These are phyloP conservation scores for Patella caerulea DNA, from an alignment of 2,888 invertebrate species.

Conservation along the genomic window DNA sequence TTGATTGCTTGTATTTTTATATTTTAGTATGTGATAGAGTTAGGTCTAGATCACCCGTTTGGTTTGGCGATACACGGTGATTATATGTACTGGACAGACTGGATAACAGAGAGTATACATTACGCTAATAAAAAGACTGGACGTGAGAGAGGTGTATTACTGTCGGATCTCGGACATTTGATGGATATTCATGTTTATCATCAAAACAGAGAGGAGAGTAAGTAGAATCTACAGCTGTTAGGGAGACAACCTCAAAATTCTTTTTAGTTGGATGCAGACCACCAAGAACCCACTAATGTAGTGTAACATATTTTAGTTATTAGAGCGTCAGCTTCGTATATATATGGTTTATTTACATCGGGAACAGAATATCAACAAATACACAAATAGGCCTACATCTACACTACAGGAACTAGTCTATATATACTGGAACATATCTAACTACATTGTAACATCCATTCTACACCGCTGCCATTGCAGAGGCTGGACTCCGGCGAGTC, in stretches of 20 bases:
- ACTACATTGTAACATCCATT: too few species aligned
- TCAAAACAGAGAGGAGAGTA: constrained; percentile 69
- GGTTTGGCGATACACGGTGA: constrained; percentile 91
- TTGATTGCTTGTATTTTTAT: too few species aligned
- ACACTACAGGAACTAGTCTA: too few species aligned
- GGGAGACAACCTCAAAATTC: background rate
- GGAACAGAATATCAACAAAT: too few species aligned
- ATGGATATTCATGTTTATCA: constrained; percentile 85
- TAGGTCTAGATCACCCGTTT: constrained; percentile 90
- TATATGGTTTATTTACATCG: too few species aligned
- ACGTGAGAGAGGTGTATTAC: constrained; percentile 74
- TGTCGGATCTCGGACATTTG: constrained; percentile 86
- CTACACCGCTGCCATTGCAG: too few species aligned
- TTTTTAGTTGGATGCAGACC: background rate
- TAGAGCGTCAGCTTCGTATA: too few species aligned
- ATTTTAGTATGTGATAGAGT: constrained; percentile 68
- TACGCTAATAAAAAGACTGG: constrained; percentile 77
- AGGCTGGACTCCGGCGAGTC: too few species aligned
- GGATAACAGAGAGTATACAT: constrained; percentile 89
- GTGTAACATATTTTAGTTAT: too few species aligned
- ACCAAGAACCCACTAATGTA: too few species aligned
- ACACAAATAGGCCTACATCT: too few species aligned
- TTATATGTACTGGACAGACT: constrained; percentile 92
- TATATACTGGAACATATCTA: too few species aligned
- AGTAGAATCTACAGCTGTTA: constrained; percentile 11